Conservation (phyloP, 1,140 invertebrate genomes). For the Pseudomyrmex cubaensis region DNA sequence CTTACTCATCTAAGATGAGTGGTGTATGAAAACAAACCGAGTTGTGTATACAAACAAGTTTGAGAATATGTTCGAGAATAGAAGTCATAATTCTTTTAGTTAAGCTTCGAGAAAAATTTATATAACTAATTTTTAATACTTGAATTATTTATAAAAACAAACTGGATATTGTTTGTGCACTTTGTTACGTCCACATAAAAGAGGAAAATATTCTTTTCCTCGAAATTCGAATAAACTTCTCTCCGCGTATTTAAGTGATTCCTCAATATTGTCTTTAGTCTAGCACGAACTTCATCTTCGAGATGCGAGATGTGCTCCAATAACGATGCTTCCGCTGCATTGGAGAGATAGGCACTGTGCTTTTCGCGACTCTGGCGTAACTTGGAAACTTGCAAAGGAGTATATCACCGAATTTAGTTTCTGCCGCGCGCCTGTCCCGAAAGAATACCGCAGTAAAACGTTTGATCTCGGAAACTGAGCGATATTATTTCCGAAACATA, state of each 20-base stretch:
- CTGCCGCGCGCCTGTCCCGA: neutral
- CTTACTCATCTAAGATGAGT: neutral
- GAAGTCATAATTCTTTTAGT: neutral
- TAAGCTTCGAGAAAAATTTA: neutral
- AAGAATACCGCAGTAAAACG: constrained; percentile 13
- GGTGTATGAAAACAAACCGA: neutral
- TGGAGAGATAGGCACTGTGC: neutral
- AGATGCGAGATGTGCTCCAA: neutral
- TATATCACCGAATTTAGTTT: constrained; percentile 30
- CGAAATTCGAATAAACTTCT: constrained; percentile 4
- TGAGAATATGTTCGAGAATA: neutral
- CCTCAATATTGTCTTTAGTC: neutral
- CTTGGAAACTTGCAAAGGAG: neutral
- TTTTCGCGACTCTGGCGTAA: neutral
- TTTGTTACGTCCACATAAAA: neutral
- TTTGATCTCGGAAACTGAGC: constrained; percentile 40
- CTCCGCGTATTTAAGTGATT: neutral
- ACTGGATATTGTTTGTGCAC: neutral
- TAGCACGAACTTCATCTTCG: neutral
- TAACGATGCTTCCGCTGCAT: constrained; percentile 22
- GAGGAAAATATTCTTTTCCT: neutral
- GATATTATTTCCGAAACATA: constrained; percentile 59
- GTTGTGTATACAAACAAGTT: neutral
- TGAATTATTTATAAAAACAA: neutral
- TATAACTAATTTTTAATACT: neutral